Evolutionary conservation across 2,888 invertebrate species (phyloP), one percentile per base, ranked within the genome.

Genomic region (Stratiomys singularior): DNA sequence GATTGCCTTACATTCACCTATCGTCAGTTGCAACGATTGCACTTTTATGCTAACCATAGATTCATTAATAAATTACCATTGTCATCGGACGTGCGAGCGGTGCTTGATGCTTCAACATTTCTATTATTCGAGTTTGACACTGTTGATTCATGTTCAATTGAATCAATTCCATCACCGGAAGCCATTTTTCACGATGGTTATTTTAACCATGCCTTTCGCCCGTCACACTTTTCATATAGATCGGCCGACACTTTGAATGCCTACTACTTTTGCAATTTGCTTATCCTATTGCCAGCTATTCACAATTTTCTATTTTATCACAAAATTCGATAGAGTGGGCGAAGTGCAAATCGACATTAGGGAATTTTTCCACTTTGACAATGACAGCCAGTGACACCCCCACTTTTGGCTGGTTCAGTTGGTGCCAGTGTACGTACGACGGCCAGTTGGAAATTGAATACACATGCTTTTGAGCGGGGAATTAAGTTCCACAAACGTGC

Each of bases 161-260:
- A 91, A 89, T 94, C 93, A 86, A 92, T 89, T 85, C 89, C 92
- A 89, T 94, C 94, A 86, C 93, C 93, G 88, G 94, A 93, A 91
- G 94, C 94, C 94, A 94, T 94, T 89, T 90, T 89, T 78, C 76
- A 79, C 67, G 18, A 47, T 67, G 27, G 60, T 60, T 74, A 44
- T 60, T 52, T 74, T 74, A 74, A 58, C 46, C 60, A 60, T 74
- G 21, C 74, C 74, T 58, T 74, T 58, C 37, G 37, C 60, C 44
- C 58, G 60, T 30, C 13, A 23, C 46, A n/a, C 23, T 60, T 58
- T 23, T 37, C 74, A 74, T 60, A 58, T 18, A 18, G 7, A 58
- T 60, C 25, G 37, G 27, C 60, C 25, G 58, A 37, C 74, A 74
- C 74, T 56, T 30, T 27, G 23, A 21, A 37, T 37, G 46, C 21